phyloP scores from a whole-genome alignment of 2,888 invertebrate species.

The Andrena praecox region DNA sequence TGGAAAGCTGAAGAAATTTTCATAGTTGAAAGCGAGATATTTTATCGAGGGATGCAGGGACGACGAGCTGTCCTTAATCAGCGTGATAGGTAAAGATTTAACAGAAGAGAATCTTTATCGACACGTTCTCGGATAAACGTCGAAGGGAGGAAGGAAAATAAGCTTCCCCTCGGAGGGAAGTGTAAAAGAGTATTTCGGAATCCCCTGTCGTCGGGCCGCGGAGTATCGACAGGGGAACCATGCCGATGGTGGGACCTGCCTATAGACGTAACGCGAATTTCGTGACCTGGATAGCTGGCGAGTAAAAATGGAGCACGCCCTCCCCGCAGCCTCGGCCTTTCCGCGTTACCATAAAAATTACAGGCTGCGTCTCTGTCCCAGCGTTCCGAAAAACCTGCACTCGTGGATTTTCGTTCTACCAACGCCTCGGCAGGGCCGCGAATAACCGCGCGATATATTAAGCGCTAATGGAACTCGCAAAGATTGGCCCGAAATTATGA shows the following conservation, averaged over 20 bases:
- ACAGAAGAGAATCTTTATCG: slow-evolving; percentile 32
- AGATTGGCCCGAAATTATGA: slow-evolving; percentile 51
- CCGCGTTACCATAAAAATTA: background rate
- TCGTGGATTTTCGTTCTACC: background rate
- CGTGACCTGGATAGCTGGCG: slow-evolving; percentile 64
- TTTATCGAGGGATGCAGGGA: background rate
- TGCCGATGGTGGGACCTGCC: slow-evolving; percentile 48
- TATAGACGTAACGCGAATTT: slow-evolving; percentile 58
- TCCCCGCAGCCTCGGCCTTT: background rate
- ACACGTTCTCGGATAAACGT: slow-evolving; percentile 53
- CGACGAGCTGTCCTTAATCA: slow-evolving; percentile 28
- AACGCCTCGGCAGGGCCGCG: background rate
- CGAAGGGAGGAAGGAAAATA: slow-evolving; percentile 32
- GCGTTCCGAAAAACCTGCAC: background rate
- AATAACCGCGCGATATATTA: slow-evolving; percentile 25
- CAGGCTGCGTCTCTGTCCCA: background rate
- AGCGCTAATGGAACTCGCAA: background rate
- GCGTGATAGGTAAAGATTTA: slow-evolving; percentile 38
- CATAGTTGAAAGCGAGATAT: background rate
- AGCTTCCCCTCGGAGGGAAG: slow-evolving; percentile 9
- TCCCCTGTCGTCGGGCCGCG: slow-evolving; percentile 43
- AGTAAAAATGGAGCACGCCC: slow-evolving; percentile 50
- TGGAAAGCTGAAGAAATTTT: no score
- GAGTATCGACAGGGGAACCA: slow-evolving; percentile 58
- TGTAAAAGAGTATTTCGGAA: slow-evolving; percentile 47